These are phyloP conservation scores for Ormyrus thymus DNA, from an alignment of 2,888 invertebrate species.

Conservation along the genomic window DNA sequence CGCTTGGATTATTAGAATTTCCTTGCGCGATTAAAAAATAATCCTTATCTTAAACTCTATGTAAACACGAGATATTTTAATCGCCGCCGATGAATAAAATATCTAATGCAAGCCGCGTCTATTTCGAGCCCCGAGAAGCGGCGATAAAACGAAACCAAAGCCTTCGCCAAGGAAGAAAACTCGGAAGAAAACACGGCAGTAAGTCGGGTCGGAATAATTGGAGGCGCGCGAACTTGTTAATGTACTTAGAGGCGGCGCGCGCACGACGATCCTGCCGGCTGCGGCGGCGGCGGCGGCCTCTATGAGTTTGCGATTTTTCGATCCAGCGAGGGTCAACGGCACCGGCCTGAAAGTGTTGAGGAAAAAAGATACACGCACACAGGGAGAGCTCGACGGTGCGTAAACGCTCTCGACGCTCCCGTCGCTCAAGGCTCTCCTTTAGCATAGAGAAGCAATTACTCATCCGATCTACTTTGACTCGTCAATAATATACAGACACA, in stretches of 20 bases:
- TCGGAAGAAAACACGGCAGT: no score
- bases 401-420: neutral
- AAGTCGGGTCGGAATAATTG: neutral
- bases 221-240: constrained; percentile 29
- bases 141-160: no score
- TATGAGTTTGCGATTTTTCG: constrained; percentile 44
- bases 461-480: no score
- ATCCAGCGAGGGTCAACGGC: constrained; percentile 31
- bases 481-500: no score
- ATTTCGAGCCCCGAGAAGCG: no score
- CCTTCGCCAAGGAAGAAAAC: neutral
- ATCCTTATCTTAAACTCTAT: no score
- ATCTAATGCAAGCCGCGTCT: no score
- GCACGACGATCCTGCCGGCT: neutral
- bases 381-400: neutral
- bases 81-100: no score
- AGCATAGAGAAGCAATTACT: no score
- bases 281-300: neutral
- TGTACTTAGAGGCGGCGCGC: neutral
- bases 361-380: constrained; percentile 19
- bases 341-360: constrained; percentile 17
- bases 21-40: no score
- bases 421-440: neutral
- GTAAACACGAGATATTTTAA: no score
- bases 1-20: no score